These are phyloP conservation scores for Myotis davidii DNA, from an alignment of 2,113 vertebrate species.

Conservation along the genomic window DNA sequence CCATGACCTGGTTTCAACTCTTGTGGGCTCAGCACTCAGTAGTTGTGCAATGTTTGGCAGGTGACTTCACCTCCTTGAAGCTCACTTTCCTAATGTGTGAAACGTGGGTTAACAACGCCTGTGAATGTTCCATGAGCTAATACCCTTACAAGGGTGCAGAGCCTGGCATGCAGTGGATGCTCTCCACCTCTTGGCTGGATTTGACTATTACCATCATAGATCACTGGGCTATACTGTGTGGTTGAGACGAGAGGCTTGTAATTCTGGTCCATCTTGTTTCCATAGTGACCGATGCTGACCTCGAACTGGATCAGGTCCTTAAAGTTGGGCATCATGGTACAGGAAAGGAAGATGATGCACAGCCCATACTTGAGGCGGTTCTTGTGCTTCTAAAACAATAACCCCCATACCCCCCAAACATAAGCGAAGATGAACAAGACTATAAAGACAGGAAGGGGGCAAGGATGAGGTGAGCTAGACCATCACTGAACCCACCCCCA, in stretches of 20 bases:
- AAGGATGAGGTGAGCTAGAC: background rate
- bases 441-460: background rate
- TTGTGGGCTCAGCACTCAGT: background rate
- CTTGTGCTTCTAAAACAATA: slow-evolving; percentile 68
- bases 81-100: background rate
- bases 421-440: slow-evolving; percentile 17
- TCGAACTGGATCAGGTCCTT: slow-evolving; percentile 83
- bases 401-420: background rate
- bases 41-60: background rate
- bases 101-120: background rate
- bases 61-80: background rate
- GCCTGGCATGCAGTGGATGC: background rate
- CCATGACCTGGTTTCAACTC: background rate
- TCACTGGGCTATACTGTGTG: slow-evolving; percentile 74
- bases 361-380: slow-evolving; percentile 78
- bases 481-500: no score
- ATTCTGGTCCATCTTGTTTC: slow-evolving; percentile 80
- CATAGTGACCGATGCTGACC: slow-evolving; percentile 84
- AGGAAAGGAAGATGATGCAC: slow-evolving; percentile 85
- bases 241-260: slow-evolving; percentile 80
- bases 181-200: background rate
- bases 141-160: background rate
- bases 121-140: background rate
- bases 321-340: slow-evolving; percentile 80
- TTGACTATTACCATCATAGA: slow-evolving; percentile 79